Evolutionary conservation across 2,113 vertebrate genomes (phyloP).

Genomic region (Lepisosteus oculatus): DNA sequence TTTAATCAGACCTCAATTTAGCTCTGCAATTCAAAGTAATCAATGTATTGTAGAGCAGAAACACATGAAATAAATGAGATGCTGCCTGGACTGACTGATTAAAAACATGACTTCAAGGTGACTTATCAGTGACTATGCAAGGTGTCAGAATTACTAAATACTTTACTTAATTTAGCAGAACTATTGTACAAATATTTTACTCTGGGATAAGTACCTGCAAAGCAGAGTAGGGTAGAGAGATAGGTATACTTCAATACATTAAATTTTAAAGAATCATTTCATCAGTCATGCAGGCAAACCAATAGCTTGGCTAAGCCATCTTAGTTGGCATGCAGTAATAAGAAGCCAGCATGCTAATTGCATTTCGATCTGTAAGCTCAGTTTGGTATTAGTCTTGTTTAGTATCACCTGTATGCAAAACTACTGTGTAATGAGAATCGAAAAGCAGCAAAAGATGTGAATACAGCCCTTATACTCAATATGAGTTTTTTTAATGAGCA

Average conservation of each 20-base stretch:
- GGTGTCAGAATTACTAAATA: background rate
- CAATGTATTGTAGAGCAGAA: conserved; percentile 1
- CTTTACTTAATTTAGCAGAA: background rate
- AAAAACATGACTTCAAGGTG: conserved; percentile 3
- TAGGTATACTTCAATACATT: conserved; percentile 1
- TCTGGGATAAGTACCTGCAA: background rate
- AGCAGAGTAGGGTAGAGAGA: background rate
- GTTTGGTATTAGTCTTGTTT: conserved; percentile 48
- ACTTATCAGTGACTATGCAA: background rate
- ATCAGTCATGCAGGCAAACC: conserved; percentile 5
- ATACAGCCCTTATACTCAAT: background rate
- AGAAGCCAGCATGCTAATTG: conserved; percentile 34
- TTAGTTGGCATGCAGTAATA: conserved; percentile 28
- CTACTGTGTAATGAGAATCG: conserved; percentile 39
- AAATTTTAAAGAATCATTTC: background rate
- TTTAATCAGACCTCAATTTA: conserved; percentile 10
- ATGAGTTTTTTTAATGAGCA: background rate
- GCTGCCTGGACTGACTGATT: background rate
- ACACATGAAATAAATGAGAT: background rate
- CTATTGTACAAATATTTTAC: background rate
- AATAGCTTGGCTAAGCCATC: conserved; percentile 11
- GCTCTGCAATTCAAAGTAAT: conserved; percentile 2
- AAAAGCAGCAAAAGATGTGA: conserved; percentile 38
- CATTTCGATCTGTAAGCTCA: conserved; percentile 36
- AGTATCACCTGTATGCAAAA: conserved; percentile 24